Percentiles rank a stretch among this genome's conserved stretches.
These are phyloP conservation scores for Myocastor coypus DNA, from an alignment of 2,113 vertebrate genomes.

Conservation along the genomic window DNA sequence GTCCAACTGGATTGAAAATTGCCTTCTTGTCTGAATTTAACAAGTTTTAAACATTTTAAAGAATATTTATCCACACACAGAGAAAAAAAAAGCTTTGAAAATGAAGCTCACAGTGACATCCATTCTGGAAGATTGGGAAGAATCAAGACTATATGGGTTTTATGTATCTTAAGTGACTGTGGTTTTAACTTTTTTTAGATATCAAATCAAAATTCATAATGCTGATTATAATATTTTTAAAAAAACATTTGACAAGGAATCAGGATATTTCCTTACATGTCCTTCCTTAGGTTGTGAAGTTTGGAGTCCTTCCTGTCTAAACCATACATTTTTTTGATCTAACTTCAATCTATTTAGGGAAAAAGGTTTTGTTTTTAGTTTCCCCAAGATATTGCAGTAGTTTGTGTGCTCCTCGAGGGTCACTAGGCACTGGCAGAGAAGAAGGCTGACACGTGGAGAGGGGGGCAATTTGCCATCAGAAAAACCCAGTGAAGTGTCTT, in stretches of 20 bases:
- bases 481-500: constrained; percentile 2
- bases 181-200: not conserved
- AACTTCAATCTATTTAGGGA: not conserved
- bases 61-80: not conserved
- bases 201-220: not conserved
- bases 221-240: not conserved
- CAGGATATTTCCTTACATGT: constrained; percentile 1
- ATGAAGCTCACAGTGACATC: not conserved
- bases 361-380: constrained; percentile 48
- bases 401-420: not conserved
- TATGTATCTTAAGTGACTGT: constrained; percentile 19
- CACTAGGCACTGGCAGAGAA: not conserved
- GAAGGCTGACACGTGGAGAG: not conserved
- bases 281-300: not conserved
- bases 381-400: not conserved
- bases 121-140: constrained; percentile 44
- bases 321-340: constrained; percentile 21
- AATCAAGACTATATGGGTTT: constrained; percentile 19
- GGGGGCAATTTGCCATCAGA: not conserved
- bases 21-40: constrained; percentile 36
- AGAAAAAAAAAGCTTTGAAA: not conserved
- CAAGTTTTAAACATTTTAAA: constrained; percentile 25
- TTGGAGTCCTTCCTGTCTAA: constrained; percentile 35
- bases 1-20: constrained; percentile 28
- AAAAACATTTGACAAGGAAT: not conserved